Conservation (phyloP, 1,140 invertebrate genomes). For the Neodiprion pinetum region DNA sequence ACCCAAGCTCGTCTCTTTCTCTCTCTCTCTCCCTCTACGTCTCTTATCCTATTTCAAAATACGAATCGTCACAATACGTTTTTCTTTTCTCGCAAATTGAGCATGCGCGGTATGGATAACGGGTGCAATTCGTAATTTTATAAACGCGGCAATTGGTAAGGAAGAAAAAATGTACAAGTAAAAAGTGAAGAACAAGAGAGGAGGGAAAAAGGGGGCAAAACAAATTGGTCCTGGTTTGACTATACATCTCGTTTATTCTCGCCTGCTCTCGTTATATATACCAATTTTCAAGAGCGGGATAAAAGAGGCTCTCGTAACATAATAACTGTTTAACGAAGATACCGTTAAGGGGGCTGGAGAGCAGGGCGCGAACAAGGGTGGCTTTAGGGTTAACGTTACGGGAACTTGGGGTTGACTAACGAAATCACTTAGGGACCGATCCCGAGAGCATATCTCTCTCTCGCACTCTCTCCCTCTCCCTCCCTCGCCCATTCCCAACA, state of each 20-base stretch:
- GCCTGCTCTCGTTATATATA: background rate
- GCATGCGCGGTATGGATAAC: background rate
- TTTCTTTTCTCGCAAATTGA: background rate
- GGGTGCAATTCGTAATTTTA: too few relatives aligned
- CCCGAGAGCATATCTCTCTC: slow-evolving; percentile 7
- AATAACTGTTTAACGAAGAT: slow-evolving; percentile 14
- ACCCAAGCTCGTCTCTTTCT: too few relatives aligned
- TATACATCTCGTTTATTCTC: background rate
- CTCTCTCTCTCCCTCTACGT: too few relatives aligned
- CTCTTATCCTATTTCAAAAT: too few relatives aligned
- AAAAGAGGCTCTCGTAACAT: background rate
- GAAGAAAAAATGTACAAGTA: background rate
- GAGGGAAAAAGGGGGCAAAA: background rate
- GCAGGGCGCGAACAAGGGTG: background rate
- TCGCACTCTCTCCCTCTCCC: background rate
- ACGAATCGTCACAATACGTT: background rate
- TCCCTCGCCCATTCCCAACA: background rate
- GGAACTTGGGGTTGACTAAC: slow-evolving; percentile 14
- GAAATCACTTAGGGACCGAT: slow-evolving; percentile 25
- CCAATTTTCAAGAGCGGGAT: background rate
- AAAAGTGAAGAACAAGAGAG: background rate
- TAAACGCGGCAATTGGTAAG: too few relatives aligned
- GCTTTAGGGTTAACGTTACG: slow-evolving; percentile 14
- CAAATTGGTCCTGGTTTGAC: background rate
- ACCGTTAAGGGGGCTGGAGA: background rate